Evolutionary conservation across 2,113 vertebrate species (phyloP).

Genomic region (Malurus elegans): DNA sequence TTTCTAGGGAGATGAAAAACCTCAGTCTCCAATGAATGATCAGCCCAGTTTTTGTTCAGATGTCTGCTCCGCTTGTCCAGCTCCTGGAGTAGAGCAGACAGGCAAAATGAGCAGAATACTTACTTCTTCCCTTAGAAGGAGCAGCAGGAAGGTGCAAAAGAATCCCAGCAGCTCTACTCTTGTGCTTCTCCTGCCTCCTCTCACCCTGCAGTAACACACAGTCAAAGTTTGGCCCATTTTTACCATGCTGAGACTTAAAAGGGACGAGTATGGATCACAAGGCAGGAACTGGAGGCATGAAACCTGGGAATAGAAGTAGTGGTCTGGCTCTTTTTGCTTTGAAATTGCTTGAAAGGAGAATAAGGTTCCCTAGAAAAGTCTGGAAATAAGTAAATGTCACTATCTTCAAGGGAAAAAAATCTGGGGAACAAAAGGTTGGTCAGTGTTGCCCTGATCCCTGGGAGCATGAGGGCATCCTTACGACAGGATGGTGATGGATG

Average conservation of each 20-base stretch:
- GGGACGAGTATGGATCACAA: neutral
- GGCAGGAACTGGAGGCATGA: neutral
- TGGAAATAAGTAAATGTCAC: neutral
- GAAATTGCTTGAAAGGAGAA: neutral
- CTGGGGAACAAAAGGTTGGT: neutral
- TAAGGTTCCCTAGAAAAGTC: neutral
- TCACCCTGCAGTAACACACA: neutral
- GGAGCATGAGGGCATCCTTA: neutral
- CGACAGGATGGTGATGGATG: neutral
- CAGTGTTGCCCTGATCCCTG: neutral
- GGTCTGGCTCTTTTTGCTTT: neutral
- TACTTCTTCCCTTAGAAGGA: neutral
- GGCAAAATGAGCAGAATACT: neutral
- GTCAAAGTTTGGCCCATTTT: neutral
- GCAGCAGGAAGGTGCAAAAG: neutral
- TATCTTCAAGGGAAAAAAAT: neutral
- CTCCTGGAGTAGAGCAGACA: neutral
- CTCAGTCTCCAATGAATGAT: neutral
- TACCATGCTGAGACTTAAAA: neutral
- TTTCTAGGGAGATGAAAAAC: neutral
- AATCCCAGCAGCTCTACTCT: neutral
- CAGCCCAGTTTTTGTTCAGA: neutral
- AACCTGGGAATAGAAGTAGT: neutral
- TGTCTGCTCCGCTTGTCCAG: neutral
- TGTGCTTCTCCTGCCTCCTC: rapidly evolving